Percentiles rank a stretch among this genome's conserved stretches.
Evolutionary conservation across 2,113 vertebrate species (phyloP).

Genomic region (Zosterops japonicus): DNA sequence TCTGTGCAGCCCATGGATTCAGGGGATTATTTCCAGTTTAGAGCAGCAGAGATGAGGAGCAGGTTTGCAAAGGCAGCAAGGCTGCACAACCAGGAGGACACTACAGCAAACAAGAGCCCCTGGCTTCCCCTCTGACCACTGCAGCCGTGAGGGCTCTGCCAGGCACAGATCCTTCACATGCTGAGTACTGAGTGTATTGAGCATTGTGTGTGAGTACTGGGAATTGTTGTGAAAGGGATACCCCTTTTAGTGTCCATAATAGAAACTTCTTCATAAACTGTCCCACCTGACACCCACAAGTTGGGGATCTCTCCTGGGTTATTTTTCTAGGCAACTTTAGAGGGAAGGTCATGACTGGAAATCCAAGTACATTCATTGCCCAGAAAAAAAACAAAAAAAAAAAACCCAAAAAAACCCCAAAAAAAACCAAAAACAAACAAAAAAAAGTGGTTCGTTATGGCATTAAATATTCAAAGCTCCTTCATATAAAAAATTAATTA

Average conservation of each 20-base stretch:
- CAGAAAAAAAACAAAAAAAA: neutral
- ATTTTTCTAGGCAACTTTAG: neutral
- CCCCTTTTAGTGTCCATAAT: neutral
- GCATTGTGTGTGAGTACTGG: neutral
- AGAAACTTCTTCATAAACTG: neutral
- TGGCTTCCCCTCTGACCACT: neutral
- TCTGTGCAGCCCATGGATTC: neutral
- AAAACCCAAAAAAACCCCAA: neutral
- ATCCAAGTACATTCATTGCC: neutral
- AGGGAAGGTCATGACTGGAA: neutral
- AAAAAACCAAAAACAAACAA: too few relatives aligned
- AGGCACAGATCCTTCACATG: accelerated
- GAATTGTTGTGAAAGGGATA: neutral
- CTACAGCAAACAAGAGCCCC: neutral
- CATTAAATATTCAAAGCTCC: constrained; percentile 20
- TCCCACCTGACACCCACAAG: accelerated
- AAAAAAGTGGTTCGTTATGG: neutral
- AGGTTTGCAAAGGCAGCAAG: neutral
- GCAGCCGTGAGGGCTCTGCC: neutral
- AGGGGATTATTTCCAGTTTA: neutral
- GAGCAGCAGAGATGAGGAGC: neutral
- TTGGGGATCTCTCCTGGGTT: neutral
- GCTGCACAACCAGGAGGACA: neutral
- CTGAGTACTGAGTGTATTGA: neutral
- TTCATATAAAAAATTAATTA: constrained; percentile 45